Evolutionary conservation across 1,140 invertebrate genomes (phyloP), one percentile per base, ranked within the genome.

Genomic region (Steinernema khuongi): DNA sequence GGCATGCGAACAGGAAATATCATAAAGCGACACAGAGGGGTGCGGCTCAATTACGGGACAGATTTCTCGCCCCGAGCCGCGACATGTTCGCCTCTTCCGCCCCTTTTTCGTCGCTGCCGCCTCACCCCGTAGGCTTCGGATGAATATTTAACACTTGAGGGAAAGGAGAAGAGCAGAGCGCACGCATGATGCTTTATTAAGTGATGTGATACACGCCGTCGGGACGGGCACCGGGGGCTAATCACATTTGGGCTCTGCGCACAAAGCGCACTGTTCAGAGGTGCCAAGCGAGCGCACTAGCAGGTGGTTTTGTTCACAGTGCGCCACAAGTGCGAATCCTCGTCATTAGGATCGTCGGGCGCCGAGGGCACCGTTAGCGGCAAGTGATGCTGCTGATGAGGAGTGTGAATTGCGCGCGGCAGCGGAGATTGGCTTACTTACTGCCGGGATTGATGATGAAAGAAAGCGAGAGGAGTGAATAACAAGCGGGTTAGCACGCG

Each of bases 1-100:
- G 50, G 50, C 50, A 17, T 60, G 50, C 50, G 50, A 60, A 60
- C 50, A 60, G 50, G 50, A 60, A 60, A 60, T 60, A 60, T 60
- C 50, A 60, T 60, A 60, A 60, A 60, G 50, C 14, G 50, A 2
- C 50, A 4, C 26, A 2, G 14, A 14, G 11, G 14, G 4, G 7
- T 22, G 11, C 11, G 50, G 50, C 50, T 60, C 50, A 60, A 60
- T 60, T 60, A 60, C 50, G 11, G 36, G 36, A 41, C 36, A 41
- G 26, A 22, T 14, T 60, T 26, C 50, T n/a, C n/a, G n/a, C n/a
- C n/a, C n/a, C n/a, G n/a, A n/a, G n/a, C n/a, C n/a, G n/a, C n/a
- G n/a, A n/a, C n/a, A n/a, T n/a, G n/a, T n/a, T n/a, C n/a, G n/a
- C n/a, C n/a, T n/a, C n/a, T n/a, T n/a, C n/a, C n/a, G n/a, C n/a